These are phyloP conservation scores for Acanthaster planci DNA, from an alignment of 35 echinoderm and acorn worm genomes.

Conservation along the genomic window DNA sequence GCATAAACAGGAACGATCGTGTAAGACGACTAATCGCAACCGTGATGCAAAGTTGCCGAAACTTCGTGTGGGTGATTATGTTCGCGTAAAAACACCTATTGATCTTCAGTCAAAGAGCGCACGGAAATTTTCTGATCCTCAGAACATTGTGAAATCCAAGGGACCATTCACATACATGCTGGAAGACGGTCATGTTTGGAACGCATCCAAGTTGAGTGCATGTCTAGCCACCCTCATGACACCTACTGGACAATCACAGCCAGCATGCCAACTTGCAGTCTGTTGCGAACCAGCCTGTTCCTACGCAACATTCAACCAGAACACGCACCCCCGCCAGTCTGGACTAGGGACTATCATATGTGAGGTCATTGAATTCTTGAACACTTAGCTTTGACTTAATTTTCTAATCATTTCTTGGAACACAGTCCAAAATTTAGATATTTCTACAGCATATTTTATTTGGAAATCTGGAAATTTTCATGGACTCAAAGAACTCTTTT, in stretches of 20 bases:
- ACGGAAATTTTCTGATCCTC: not conserved
- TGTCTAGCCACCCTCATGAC: not conserved
- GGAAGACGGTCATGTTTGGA: not conserved
- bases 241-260: not conserved
- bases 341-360: not conserved
- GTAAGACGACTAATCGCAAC: not conserved
- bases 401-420: too few species aligned
- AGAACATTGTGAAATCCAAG: not conserved
- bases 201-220: not conserved
- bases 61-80: conserved; percentile 34
- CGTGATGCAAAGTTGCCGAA: conserved; percentile 8
- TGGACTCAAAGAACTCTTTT: too few species aligned
- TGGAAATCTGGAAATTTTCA: too few species aligned
- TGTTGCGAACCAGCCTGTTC: not conserved
- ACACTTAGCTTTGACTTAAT: too few species aligned
- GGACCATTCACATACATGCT: not conserved
- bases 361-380: too few species aligned
- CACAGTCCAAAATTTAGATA: too few species aligned
- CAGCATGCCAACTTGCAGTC: too few species aligned
- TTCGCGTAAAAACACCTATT: conserved; percentile 1
- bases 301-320: not conserved
- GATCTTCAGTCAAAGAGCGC: not conserved
- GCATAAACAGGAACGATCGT: not conserved
- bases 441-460: too few species aligned
- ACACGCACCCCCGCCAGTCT: not conserved